Base-by-base conservation (phyloP, 2,888 invertebrate genomes). In the Leptinotarsa peninsularis region DNA sequence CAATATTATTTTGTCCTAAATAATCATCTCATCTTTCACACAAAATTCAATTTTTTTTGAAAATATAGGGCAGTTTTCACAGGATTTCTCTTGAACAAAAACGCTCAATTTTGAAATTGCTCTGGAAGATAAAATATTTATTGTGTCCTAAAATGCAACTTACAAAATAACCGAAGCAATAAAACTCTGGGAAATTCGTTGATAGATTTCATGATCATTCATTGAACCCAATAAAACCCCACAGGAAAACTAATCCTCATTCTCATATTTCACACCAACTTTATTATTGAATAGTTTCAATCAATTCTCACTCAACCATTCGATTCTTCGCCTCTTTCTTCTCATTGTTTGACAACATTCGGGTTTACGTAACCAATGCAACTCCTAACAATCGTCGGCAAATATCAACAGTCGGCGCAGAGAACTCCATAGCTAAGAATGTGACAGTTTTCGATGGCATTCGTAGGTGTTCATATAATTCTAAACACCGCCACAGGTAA, bases 401-500 rank as follows among this genome's bases (percentile, higher is more conserved):
- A 80, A 79, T 76, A 81, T 81, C 78, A 76, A 78, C 79, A 80
- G 75, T 78, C 73, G 72, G 21, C 54, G 70, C 63, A 69, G 54
- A 70, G 33, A 18, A 33, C 67, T 50, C 49, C 56, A 54, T 67
- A 68, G 58, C 71, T 77, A 3, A 78, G 75, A 78, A 43, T 76
- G 76, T 76, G 76, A 76, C 67, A 50, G 63, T 49, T 58, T 54
- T 49, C 33, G 23, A 49, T 33, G 49, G 54, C 23, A n/a, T 56
- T 75, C 54, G 75, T 78, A 73, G 78, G 78, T 72, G 78, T 73
- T 56, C 10, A 66, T 52, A 63, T 60, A 69, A 80, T 72, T 76
- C 76, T 76, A 76, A 78, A 68, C 73, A 54, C 76, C 82, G 78
- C 81, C 85, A 85, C 87, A 88, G 88, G 87, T 87, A 87, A 85